Evolutionary conservation across 1,140 invertebrate genomes (phyloP), one percentile per base, ranked within the genome.

Genomic region (Radopholus similis): DNA sequence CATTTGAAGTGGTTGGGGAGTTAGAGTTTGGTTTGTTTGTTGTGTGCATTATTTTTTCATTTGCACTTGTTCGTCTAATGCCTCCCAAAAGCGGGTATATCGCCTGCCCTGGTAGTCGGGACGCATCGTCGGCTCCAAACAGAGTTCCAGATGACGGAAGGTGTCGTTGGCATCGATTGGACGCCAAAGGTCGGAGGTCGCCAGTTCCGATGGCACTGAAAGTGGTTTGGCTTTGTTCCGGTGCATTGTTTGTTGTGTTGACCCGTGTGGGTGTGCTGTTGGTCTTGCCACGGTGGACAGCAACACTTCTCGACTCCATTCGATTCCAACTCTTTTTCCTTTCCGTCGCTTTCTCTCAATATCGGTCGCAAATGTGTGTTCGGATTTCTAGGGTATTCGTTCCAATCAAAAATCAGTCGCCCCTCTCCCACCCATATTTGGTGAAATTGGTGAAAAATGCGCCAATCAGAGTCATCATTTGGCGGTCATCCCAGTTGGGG

Each of bases 381-480:
- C 49, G 59, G 59, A 34, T 64, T 64, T 8, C 56, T 58, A 30
- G 6, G 23, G 28, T 11, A 35, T 18, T 28, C 18, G 18, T 6
- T 13, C 30, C n/a, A 57, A 57, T 21, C 9, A n/a, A 51, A 18
- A 11, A 66, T 64, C 59, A 47, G 30, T 64, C n/a, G 18, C 28
- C n/a, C 11, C 34, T 23, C 42, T 4, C 68, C 21, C 26, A 78
- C 72, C 74, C 72, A 42, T 35, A 72, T 59, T 77, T 74, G 18
- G 63, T 67, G 59, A 73, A 74, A 44, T 74, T 74, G 4, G 72
- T 77, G 37, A 42, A 74, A 37, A 77, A 55, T 4, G 21, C 76
- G 11, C 73, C 69, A 21, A 74, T 66, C 13, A 58, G 40, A 32
- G 49, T 23, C 44, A 77, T 37, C 38, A 74, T 70, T 21, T 64